Conservation (phyloP, 2,113 vertebrate genomes). For the Dromaius novaehollandiae region DNA sequence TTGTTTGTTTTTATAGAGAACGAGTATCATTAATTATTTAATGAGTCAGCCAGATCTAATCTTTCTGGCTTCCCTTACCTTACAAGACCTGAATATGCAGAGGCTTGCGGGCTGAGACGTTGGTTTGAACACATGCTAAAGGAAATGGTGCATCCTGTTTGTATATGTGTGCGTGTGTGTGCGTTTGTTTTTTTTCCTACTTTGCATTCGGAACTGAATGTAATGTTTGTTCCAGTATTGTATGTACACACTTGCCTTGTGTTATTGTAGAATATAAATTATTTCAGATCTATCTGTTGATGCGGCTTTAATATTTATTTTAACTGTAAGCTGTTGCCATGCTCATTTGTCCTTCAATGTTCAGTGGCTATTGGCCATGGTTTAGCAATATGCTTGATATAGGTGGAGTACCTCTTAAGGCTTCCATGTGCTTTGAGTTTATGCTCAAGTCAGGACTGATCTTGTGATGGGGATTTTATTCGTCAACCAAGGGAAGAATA, state of each 20-base stretch:
- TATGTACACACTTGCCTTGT: not conserved
- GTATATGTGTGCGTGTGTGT: not conserved
- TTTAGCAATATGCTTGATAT: not conserved
- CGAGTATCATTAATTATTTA: not conserved
- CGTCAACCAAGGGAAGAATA: not conserved
- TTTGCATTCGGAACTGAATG: not conserved
- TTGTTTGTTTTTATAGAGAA: not conserved
- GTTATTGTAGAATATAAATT: not conserved
- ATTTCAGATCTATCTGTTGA: not conserved
- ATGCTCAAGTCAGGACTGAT: not conserved
- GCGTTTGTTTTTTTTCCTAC: not conserved
- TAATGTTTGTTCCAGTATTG: not conserved
- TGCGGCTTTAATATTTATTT: not conserved
- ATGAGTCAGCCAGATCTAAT: not conserved
- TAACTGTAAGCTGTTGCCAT: not conserved
- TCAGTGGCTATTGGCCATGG: not conserved
- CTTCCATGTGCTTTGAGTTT: not conserved
- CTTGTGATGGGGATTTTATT: not conserved
- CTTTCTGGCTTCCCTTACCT: not conserved
- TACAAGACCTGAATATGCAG: not conserved
- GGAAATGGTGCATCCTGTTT: not conserved
- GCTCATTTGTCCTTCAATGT: not conserved
- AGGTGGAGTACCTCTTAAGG: not conserved
- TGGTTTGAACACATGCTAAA: not conserved
- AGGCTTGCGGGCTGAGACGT: not conserved